Conservation (phyloP, 1,140 invertebrate species). For the Laupala kohalensis region DNA sequence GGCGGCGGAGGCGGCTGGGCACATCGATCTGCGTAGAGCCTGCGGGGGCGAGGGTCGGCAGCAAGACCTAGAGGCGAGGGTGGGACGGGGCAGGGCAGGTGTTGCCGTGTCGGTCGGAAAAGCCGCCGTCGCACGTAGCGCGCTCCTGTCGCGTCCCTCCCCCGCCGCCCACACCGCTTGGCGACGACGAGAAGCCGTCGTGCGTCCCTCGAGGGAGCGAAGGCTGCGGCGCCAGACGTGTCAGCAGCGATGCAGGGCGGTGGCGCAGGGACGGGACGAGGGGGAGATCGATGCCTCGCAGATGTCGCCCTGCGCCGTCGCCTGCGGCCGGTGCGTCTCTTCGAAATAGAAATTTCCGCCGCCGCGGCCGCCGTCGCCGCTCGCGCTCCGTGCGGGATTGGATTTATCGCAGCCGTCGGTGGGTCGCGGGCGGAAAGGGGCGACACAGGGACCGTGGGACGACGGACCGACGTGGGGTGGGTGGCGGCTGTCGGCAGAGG, state of each 20-base stretch:
- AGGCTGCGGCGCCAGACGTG: background rate
- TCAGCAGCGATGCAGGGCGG: background rate
- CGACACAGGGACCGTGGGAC: too few species aligned
- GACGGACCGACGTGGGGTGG: too few species aligned
- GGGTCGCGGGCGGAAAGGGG: too few species aligned
- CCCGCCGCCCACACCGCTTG: too few species aligned
- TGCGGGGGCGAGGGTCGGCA: too few species aligned
- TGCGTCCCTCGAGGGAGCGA: too few species aligned
- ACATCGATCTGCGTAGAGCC: background rate
- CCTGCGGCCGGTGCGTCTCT: background rate
- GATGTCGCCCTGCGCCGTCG: background rate
- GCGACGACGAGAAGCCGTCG: too few species aligned
- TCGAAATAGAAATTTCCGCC: background rate
- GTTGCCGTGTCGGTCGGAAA: background rate
- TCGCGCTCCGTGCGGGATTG: background rate
- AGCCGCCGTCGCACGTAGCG: background rate
- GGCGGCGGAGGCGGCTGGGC: too few species aligned
- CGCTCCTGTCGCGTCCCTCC: background rate
- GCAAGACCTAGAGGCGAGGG: background rate
- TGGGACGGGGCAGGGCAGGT: background rate
- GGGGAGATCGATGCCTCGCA: background rate
- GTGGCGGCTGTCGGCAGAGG: too few species aligned
- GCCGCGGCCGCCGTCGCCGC: too few species aligned
- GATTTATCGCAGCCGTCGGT: background rate
- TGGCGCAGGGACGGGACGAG: background rate